These are phyloP conservation scores for Hetaerina titia DNA, from an alignment of 2,888 invertebrate species.

Conservation along the genomic window DNA sequence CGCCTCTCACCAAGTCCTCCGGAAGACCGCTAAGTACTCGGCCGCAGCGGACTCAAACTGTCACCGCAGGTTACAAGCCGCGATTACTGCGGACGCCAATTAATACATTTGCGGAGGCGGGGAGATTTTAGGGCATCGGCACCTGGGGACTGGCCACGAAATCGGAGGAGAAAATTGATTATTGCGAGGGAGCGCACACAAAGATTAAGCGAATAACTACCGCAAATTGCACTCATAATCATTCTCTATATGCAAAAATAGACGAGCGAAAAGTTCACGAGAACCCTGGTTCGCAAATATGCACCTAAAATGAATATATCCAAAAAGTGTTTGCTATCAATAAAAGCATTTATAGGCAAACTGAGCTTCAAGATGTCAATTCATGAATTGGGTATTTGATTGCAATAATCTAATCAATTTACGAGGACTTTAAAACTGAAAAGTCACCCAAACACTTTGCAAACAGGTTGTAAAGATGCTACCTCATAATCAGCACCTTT, in stretches of 20 bases:
- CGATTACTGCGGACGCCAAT: constrained; percentile 49
- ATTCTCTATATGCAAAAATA: neutral
- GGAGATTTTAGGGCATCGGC: constrained; percentile 20
- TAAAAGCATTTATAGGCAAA: neutral
- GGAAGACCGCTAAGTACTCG: constrained; percentile 56
- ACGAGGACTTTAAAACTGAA: neutral
- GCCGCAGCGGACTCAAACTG: constrained; percentile 57
- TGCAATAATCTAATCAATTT: neutral
- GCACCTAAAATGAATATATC: neutral
- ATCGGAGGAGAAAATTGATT: neutral
- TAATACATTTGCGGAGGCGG: constrained; percentile 19
- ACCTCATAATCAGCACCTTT: neutral
- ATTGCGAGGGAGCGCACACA: neutral
- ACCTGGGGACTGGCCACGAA: neutral
- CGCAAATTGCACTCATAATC: neutral
- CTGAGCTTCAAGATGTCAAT: neutral
- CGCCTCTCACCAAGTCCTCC: neutral
- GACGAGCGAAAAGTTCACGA: neutral
- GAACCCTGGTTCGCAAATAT: neutral
- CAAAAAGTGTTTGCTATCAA: neutral
- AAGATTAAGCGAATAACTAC: neutral
- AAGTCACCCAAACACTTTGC: neutral
- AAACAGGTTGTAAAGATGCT: neutral
- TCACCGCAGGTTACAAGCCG: constrained; percentile 56
- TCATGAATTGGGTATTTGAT: neutral